Percentiles rank a stretch among this genome's conserved stretches.
phyloP scores from a whole-genome alignment of 2,888 invertebrate genomes.

The Chloromyia formosa region DNA sequence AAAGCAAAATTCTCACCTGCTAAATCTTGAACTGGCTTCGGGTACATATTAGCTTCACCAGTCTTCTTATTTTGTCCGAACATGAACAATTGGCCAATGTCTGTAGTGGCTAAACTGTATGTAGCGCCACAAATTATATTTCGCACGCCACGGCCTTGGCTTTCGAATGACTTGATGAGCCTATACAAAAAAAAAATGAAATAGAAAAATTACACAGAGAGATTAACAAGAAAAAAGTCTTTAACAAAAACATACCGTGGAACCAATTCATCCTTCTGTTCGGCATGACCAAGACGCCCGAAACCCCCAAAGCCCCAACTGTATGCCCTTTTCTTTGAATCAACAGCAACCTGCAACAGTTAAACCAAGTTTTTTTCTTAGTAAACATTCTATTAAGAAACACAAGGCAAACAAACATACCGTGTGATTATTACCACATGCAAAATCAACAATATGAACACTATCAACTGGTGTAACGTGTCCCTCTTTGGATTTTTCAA shows the following conservation, averaged over 20 bases:
- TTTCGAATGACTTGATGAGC: conserved; percentile 89
- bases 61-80: conserved; percentile 93
- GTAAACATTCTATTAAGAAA: conserved; percentile 41
- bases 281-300: conserved; percentile 91
- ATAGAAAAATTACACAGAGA: neutral
- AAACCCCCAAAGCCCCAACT: conserved; percentile 98
- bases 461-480: conserved; percentile 84
- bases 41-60: conserved; percentile 97
- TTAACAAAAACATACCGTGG: conserved; percentile 63
- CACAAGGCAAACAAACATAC: conserved; percentile 65
- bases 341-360: conserved; percentile 80
- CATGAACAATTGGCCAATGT: conserved; percentile 76
- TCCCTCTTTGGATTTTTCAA: conserved; percentile 88
- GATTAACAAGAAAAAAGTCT: conserved; percentile 53
- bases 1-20: too few relatives aligned
- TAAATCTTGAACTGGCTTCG: conserved; percentile 93
- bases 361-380: too few relatives aligned
- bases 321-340: conserved; percentile 86
- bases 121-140: conserved; percentile 85
- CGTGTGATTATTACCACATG: conserved; percentile 91
- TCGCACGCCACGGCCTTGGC: conserved; percentile 83
- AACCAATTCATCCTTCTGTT: conserved; percentile 90
- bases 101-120: conserved; percentile 86
- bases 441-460: conserved; percentile 88
- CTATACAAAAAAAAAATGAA: conserved; percentile 57